Base-by-base conservation (phyloP, 2,888 invertebrate species). In the Orthosia gracilis region DNA sequence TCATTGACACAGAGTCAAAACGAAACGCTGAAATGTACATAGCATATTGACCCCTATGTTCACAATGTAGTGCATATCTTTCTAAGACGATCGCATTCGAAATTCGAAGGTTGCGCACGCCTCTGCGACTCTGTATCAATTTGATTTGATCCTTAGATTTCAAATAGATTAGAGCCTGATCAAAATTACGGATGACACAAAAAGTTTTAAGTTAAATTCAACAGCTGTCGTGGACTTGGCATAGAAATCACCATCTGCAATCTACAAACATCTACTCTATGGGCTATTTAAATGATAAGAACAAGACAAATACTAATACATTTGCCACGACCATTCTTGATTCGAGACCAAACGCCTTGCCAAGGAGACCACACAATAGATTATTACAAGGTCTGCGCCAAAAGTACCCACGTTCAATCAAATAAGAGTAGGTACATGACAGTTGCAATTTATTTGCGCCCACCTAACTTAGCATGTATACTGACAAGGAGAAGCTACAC, bases 321-420 rank as follows among this genome's bases (percentile, higher is more conserved):
- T 84, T 88, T 77, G 84, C 89, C 86, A 89, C 88, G 86, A 72
- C 76, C 79, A 81, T 77, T 88, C 83, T 78, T 81, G 85, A n/a
- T 76, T 82, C 63, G 70, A 86, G 83, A 76, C 82, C 87, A 84
- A 86, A 89, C 88, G 85, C 88, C 85, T 83, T 73, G 81, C 87
- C 91, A 92, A 92, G 91, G 92, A 92, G 72, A 83, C 65, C 85
- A 89, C 88, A 93, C 94, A 94, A 94, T 94, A 89, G 90, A 90
- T 92, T 92, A 92, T 92, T 78, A 89, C 94, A 94, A 94, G 94
- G 94, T 92, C 93, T 89, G 81, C 89, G 81, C 91, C 91, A 91
- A 91, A 93, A 92, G 90, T 94, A 92, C 94, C 92, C 94, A 94
- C 94, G 93, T 94, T 91, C 88, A 86, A 91, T 94, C 90, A 87